Evolutionary conservation across 2,797 vertebrate species (phyloP), one percentile per base, ranked within the genome.

Genomic region (Characodon lateralis): DNA sequence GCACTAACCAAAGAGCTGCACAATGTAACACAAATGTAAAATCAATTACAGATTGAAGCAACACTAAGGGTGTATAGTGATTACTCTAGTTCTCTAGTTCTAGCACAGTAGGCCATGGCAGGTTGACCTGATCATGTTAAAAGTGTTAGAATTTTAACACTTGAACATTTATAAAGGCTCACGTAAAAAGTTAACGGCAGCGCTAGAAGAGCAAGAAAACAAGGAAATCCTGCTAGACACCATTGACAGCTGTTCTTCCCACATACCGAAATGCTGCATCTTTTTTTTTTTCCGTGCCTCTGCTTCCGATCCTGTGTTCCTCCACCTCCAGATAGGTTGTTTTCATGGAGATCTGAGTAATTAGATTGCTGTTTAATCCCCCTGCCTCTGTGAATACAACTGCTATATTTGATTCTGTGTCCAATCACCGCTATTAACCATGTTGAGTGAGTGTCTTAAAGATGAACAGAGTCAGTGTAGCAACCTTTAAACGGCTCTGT

Each of bases 301-400:
- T 66, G 56, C 78, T 78, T 89, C 73, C 72, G 53, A 70, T 77
- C 77, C 83, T 78, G 80, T 84, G 78, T 88, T 91, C 74, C 75
- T 85, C 88, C 91, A 89, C 87, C 90, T 91, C 92, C 87, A 71
- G 83, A 93, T 87, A 89, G 90, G 90, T 91, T 88, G 89, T 92
- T 94, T 93, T 94, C 91, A 93, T 89, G 90, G 90, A 92, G 93
- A 92, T 92, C 80, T 81, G 48, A 88, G 83, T 94, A 95, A 96
- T 95, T 94, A 94, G 92, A 96, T 95, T 94, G 86, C 61, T 80
- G 83, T 93, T 94, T 94, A 95, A 95, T 95, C 94, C 93, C 80
- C 68, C 82, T 82, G 90, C 86, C 88, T 86, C 84, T 88, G 86
- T 91, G 92, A 94, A 94, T 88, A 80, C 85, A 83, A 89, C 83